Conservation (phyloP, 2,888 invertebrate species). For the Phoenoteleia sp. region DNA sequence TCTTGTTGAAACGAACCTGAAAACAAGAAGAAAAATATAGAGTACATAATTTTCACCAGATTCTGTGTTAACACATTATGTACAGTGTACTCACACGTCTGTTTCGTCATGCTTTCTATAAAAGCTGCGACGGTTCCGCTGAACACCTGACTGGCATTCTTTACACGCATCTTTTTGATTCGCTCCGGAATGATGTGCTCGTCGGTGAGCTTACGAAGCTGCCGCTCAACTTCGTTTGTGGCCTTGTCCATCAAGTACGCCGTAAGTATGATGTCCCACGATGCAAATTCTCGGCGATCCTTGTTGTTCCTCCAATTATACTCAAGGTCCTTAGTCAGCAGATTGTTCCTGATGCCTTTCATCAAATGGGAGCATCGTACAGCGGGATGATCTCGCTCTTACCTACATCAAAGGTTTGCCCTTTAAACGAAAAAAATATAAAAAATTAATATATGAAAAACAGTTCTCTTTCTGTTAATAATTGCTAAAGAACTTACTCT, state of each 20-base stretch:
- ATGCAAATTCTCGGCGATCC: neutral
- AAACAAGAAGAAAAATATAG: neutral
- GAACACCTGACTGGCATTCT: constrained; percentile 12
- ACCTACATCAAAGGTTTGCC: neutral
- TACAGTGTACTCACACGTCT: neutral
- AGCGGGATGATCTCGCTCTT: no score
- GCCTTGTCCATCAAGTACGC: constrained; percentile 15
- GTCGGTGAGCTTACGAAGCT: constrained; percentile 19
- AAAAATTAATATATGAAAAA: neutral
- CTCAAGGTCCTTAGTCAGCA: no score
- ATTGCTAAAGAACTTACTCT: neutral
- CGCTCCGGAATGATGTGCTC: constrained; percentile 1
- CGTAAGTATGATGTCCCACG: neutral
- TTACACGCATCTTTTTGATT: constrained; percentile 17
- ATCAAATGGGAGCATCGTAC: no score
- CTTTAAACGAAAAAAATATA: neutral
- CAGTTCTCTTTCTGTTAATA: no score
- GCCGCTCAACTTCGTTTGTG: neutral
- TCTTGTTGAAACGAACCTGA: neutral
- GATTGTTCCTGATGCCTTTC: no score
- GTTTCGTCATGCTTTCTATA: neutral
- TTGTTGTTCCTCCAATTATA: neutral
- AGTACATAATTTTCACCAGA: no score
- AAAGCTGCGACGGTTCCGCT: neutral
- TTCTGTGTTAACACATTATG: no score